Percentiles rank a stretch among this genome's conserved stretches.
phyloP scores from a whole-genome alignment of 2,113 vertebrate species.

The Apistogramma diplotaenia region DNA sequence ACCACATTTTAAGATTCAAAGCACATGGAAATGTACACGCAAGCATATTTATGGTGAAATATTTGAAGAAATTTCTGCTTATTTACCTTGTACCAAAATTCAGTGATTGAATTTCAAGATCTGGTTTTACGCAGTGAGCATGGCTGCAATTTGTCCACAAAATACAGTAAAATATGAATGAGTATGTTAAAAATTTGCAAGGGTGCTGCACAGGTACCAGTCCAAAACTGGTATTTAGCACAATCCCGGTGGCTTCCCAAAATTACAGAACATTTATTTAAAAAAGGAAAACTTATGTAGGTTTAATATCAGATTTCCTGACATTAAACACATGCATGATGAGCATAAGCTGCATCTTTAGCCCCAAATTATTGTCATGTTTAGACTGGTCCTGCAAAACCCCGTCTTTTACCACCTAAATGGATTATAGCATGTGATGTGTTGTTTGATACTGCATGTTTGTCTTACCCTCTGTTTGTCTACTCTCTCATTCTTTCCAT shows the following conservation, averaged over 20 bases:
- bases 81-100: not conserved
- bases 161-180: not conserved
- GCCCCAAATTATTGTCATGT: not conserved
- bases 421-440: not conserved
- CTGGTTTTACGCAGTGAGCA: not conserved
- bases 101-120: not conserved
- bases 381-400: not conserved
- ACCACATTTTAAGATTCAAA: not conserved
- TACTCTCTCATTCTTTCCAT: conserved; percentile 1
- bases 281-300: not conserved
- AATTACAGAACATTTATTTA: not conserved
- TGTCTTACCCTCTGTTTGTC: not conserved
- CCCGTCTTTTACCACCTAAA: not conserved
- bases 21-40: not conserved
- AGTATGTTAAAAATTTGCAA: not conserved
- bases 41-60: not conserved
- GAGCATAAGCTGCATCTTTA: not conserved
- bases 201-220: too few relatives aligned
- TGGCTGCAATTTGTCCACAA: not conserved
- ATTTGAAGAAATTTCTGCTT: not conserved
- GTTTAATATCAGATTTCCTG: not conserved
- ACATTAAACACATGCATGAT: not conserved
- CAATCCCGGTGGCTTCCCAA: not conserved
- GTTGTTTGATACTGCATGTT: not conserved
- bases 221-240: not conserved